These are phyloP conservation scores for Paelopatides confundens DNA, from an alignment of 53 echinoderm and acorn worm genomes.

Conservation along the genomic window DNA sequence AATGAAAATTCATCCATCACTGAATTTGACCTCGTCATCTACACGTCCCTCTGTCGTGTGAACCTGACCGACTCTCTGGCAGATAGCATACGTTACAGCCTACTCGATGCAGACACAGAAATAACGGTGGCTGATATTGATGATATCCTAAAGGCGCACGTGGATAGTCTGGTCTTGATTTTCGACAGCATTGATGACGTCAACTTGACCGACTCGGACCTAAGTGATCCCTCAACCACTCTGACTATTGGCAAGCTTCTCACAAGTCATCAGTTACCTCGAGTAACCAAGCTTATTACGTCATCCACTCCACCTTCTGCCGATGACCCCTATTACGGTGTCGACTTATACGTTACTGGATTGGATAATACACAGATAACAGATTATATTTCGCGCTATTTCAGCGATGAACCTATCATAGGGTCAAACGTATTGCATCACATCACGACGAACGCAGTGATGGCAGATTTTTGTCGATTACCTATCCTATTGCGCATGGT, in stretches of 20 bases:
- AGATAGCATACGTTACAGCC: neutral
- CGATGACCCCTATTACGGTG: neutral
- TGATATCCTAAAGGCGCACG: neutral
- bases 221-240: neutral
- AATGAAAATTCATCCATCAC: neutral
- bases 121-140: neutral
- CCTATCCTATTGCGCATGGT: constrained; percentile 17
- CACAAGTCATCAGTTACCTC: neutral
- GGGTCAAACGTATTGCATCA: constrained; percentile 20
- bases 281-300: neutral
- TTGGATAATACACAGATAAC: neutral
- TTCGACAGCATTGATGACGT: constrained; percentile 34
- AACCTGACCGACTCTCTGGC: neutral
- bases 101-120: neutral
- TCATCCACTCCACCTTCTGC: neutral
- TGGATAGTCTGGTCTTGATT: constrained; percentile 22
- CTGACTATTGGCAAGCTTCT: constrained; percentile 18
- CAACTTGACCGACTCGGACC: neutral
- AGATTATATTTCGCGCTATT: neutral
- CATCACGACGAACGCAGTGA: neutral
- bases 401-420: constrained; percentile 5
- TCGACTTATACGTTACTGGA: neutral
- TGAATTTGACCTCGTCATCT: constrained; percentile 10
- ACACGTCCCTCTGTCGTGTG: constrained; percentile 5
- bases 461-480: constrained; percentile 11